phyloP scores from a whole-genome alignment of 2,113 vertebrate genomes.

The Rhabdornis inornatus region DNA sequence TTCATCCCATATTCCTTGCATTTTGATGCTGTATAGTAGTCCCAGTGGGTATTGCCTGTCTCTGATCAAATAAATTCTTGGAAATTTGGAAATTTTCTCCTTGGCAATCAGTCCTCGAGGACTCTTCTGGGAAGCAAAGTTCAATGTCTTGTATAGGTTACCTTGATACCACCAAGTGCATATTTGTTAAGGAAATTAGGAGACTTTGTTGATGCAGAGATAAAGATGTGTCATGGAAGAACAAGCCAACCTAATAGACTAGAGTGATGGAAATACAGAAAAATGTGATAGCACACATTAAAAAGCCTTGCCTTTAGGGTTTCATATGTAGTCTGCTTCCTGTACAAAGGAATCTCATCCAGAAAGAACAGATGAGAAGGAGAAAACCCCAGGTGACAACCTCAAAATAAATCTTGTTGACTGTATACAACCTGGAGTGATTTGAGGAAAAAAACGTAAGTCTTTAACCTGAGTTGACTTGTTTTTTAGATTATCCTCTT shows the following conservation, averaged over 20 bases:
- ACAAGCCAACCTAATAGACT: neutral
- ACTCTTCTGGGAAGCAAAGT: neutral
- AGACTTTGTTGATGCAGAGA: neutral
- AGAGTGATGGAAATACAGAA: neutral
- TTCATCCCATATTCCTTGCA: neutral
- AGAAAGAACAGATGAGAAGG: neutral
- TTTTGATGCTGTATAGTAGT: neutral
- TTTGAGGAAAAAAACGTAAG: neutral
- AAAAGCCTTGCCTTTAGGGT: neutral
- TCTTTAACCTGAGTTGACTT: neutral
- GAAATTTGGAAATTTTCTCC: neutral
- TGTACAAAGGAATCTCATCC: neutral
- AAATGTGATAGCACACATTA: neutral
- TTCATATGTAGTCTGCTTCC: neutral
- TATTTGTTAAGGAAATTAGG: neutral
- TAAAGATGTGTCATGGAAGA: neutral
- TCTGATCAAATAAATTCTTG: neutral
- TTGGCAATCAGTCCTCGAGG: neutral
- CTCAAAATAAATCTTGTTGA: neutral
- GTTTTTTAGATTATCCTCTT: constrained; percentile 19
- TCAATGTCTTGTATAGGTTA: neutral
- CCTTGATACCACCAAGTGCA: neutral
- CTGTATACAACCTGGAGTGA: neutral
- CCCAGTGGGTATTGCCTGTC: neutral
- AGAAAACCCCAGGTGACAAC: neutral